These are phyloP conservation scores for Microcebus murinus DNA, from an alignment of 2,113 vertebrate species.

Conservation along the genomic window DNA sequence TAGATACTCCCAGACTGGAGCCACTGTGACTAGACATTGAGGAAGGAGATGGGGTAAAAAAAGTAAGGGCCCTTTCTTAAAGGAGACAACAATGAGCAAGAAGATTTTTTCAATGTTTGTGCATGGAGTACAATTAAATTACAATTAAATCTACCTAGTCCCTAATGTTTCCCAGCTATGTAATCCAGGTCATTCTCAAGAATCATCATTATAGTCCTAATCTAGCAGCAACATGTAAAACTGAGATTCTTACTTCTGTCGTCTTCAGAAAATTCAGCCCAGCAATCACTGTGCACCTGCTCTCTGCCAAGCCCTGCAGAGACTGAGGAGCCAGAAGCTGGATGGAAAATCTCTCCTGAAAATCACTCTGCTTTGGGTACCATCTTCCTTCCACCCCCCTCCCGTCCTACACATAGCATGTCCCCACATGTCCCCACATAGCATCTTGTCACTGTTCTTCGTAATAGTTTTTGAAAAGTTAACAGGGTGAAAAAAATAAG, in stretches of 20 bases:
- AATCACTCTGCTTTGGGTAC: neutral
- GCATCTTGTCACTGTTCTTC: conserved; percentile 7
- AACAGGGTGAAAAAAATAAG: conserved; percentile 75
- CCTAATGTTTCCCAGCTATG: neutral
- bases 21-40: neutral
- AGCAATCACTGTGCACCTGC: neutral
- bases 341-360: fast-evolving
- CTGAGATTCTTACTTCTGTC: neutral
- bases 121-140: neutral
- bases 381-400: neutral
- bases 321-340: neutral
- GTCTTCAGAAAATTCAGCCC: neutral
- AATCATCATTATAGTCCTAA: neutral
- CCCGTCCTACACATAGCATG: no score
- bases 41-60: neutral
- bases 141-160: neutral
- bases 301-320: neutral
- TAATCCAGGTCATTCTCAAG: neutral
- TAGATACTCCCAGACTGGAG: neutral
- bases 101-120: neutral
- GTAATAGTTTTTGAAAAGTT: conserved; percentile 79
- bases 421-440: neutral
- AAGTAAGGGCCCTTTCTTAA: neutral
- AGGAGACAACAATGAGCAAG: neutral
- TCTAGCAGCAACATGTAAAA: neutral